Evolutionary conservation across 2,888 invertebrate genomes (phyloP), one percentile per base, ranked within the genome.

Genomic region (Trissoscelio sp.): DNA sequence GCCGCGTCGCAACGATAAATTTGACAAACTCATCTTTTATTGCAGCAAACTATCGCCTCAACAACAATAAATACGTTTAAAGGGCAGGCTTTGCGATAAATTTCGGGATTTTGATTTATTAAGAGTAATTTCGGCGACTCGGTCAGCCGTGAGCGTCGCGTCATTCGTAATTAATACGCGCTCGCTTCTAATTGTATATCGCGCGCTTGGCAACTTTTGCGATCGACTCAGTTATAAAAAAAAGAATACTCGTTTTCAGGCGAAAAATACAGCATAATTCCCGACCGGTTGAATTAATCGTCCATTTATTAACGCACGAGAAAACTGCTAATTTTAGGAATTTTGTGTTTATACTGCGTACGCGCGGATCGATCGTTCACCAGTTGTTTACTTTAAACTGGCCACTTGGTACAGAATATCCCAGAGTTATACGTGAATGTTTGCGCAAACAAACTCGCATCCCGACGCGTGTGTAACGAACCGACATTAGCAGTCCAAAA

Each of bases 21-120:
- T 79, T 66, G 72, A 72, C 66, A 79, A 79, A 72, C 66, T 72
- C 66, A 37, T 72, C 66, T 72, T 79, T 79, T 79, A 79, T 79
- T 79, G 79, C 72, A 46, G 66, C 57, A 72, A 79, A 72, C n/a
- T 72, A 79, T 72, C 57, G 58, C 51, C 72, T 79, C 51, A 79
- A 58, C 64, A 58, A 78, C 72, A 66, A 72, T 79, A 58, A 70
- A 78, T 79, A 66, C 58, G 58, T 44, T 58, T 51, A 64, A 79
- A 79, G 64, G 51, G 44, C 57, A 44, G 72, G 12, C 34, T 39
- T 28, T n/a, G 66, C 58, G 72, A 79, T 79, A 79, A 72, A 79
- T 79, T 48, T 66, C 42, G 39, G n/a, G n/a, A 58, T 57, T 48
- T 64, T 78, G 78, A 70, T 78, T 78, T 78, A 78, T 78, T 62